Evolutionary conservation across 2,113 vertebrate species (phyloP).

Genomic region (Ciconia boyciana): DNA sequence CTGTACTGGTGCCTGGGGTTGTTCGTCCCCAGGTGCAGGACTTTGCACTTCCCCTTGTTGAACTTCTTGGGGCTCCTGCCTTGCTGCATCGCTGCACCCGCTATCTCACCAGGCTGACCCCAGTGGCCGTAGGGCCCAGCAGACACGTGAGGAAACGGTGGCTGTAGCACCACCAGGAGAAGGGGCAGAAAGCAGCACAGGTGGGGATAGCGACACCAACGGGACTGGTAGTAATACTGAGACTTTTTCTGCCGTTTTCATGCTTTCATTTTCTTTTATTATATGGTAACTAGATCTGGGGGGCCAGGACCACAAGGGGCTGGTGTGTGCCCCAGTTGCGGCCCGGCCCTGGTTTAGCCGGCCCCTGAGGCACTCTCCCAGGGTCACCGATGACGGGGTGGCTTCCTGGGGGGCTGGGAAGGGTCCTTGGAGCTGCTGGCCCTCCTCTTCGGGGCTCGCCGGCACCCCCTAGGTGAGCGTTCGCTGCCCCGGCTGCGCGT

Average conservation of each 20-base stretch:
- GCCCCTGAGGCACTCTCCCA: neutral
- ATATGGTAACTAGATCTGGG: neutral
- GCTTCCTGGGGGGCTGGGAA: neutral
- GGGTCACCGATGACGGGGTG: rapidly evolving
- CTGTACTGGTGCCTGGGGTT: too few relatives aligned
- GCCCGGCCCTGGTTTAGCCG: neutral
- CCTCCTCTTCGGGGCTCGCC: neutral
- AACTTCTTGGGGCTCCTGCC: too few relatives aligned
- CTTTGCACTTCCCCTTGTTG: too few relatives aligned
- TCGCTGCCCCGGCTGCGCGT: rapidly evolving
- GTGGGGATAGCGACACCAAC: too few relatives aligned
- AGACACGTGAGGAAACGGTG: too few relatives aligned
- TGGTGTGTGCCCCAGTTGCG: neutral
- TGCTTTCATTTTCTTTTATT: neutral
- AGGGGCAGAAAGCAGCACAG: too few relatives aligned
- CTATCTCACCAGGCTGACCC: too few relatives aligned
- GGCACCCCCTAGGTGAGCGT: rapidly evolving
- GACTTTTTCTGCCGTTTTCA: neutral
- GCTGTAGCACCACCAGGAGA: too few relatives aligned
- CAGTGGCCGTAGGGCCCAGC: too few relatives aligned
- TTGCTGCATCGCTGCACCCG: too few relatives aligned
- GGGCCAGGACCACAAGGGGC: neutral
- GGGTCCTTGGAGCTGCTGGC: neutral
- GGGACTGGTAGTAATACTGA: neutral
- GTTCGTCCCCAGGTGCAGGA: too few relatives aligned